Evolutionary conservation across 2,888 invertebrate species (phyloP), one percentile per base, ranked within the genome.

Genomic region (Stomorhina lunata): DNA sequence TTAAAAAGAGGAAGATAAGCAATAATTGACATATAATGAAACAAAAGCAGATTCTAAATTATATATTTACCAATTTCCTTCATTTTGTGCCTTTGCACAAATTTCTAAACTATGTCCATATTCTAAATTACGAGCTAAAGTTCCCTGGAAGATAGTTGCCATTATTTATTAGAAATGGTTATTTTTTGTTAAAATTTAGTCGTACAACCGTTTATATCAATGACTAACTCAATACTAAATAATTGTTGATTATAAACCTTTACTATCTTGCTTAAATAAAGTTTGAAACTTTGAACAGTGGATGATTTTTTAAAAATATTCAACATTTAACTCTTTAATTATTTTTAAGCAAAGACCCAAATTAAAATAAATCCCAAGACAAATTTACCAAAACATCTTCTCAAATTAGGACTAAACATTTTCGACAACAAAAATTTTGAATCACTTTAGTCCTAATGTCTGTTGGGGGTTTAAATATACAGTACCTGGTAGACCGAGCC

Each of bases 81-180:
- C 48, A 15, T n/a, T 25, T 22, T 69, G 53, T 1, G 63, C 53
- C 48, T 63, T 69, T 2, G 43, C 77, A 45, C 63, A 69, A 7
- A 78, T 43, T 63, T 78, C 77, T 40, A 78, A 63, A 9, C n/a
- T 34, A 17, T 78, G 69, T 1, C 77, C 77, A 32, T 45, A 71
- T 43, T 63, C 25, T 9, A 78, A 63, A 69, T 63, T 32, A 15
- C 43, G 40, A 2, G 69, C 69, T 43, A 78, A 78, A 45, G 25
- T 63, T 6, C 63, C 53, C 0, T 25, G 29, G 55, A 55, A 78
- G 17, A 17, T 17, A 2, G 40, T 4, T 34, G 55, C 32, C 65
- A 55, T 75, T 57, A n/a, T 59, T 22, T n/a, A n/a, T 4, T 17
- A 57, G 4, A 17, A 5, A 43, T 15, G 4, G 5, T 25, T 61